Percentiles rank a stretch among this genome's conserved stretches.
phyloP scores from a whole-genome alignment of 2,113 vertebrate species.

The Tor tambroides region DNA sequence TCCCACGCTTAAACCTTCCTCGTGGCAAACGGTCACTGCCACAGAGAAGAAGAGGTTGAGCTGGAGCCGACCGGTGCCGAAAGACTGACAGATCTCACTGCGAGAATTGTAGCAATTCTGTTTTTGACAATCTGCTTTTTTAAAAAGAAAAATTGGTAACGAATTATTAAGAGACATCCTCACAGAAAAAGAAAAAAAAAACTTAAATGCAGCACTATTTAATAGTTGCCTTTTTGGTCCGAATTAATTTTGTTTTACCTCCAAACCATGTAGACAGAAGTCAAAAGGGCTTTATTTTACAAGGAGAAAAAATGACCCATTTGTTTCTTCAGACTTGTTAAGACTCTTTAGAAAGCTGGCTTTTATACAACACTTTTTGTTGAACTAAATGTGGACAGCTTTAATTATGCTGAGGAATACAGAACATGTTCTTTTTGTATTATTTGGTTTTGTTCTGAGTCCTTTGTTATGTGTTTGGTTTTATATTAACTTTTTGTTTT shows the following conservation, averaged over 20 bases:
- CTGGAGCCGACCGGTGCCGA: constrained; percentile 50
- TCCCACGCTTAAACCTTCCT: constrained; percentile 50
- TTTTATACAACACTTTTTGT: constrained; percentile 61
- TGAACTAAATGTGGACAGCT: constrained; percentile 52
- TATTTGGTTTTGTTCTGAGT: constrained; percentile 20
- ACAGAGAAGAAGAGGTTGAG: constrained; percentile 59
- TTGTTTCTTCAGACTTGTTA: constrained; percentile 64
- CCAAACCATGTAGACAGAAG: constrained; percentile 50
- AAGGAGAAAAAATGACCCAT: constrained; percentile 47
- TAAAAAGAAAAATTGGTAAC: constrained; percentile 50
- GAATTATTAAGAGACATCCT: constrained; percentile 54
- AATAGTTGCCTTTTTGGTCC: constrained; percentile 69
- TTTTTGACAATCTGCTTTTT: constrained; percentile 78
- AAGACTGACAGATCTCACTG: constrained; percentile 62
- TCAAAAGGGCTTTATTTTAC: constrained; percentile 76
- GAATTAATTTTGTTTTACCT: constrained; percentile 59
- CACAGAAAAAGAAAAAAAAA: constrained; percentile 36
- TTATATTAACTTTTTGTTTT: constrained; percentile 42
- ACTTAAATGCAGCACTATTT: constrained; percentile 67
- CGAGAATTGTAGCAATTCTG: constrained; percentile 67
- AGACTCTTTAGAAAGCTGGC: constrained; percentile 58
- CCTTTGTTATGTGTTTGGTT: constrained; percentile 19
- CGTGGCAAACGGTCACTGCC: constrained; percentile 52
- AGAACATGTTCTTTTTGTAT: constrained; percentile 38
- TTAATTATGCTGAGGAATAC: constrained; percentile 39